These are phyloP conservation scores for Engystomops pustulosus DNA, from an alignment of 2,113 vertebrate genomes.

Conservation along the genomic window DNA sequence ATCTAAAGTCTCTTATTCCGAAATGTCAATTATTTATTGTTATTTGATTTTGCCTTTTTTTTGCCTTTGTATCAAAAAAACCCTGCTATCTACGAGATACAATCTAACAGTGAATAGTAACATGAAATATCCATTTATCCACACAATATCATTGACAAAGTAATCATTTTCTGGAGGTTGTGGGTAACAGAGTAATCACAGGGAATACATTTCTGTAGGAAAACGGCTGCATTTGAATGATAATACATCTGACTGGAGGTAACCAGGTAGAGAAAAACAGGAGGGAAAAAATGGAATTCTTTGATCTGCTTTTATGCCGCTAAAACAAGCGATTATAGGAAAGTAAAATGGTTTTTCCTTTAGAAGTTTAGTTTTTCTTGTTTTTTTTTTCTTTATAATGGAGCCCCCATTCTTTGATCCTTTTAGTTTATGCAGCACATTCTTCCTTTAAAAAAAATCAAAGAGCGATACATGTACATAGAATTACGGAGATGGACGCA, in stretches of 20 bases:
- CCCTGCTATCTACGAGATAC: neutral
- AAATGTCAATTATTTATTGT: neutral
- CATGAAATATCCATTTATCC: constrained; percentile 31
- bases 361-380: constrained; percentile 12
- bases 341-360: constrained; percentile 50
- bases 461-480: neutral
- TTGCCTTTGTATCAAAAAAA: neutral
- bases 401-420: constrained; percentile 55
- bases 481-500: neutral
- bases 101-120: constrained; percentile 16
- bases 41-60: neutral
- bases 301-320: constrained; percentile 59
- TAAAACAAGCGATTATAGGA: constrained; percentile 50
- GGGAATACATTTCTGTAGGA: constrained; percentile 55
- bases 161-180: constrained; percentile 56
- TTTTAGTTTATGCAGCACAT: constrained; percentile 36
- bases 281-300: constrained; percentile 61
- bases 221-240: constrained; percentile 63
- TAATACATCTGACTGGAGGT: constrained; percentile 56
- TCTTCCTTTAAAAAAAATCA: neutral
- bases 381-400: constrained; percentile 41
- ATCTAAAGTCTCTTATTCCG: too few relatives aligned
- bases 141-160: constrained; percentile 41
- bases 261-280: constrained; percentile 44
- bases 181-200: constrained; percentile 54